phyloP scores from a whole-genome alignment of 2,888 invertebrate genomes.

The Carabus problematicus region DNA sequence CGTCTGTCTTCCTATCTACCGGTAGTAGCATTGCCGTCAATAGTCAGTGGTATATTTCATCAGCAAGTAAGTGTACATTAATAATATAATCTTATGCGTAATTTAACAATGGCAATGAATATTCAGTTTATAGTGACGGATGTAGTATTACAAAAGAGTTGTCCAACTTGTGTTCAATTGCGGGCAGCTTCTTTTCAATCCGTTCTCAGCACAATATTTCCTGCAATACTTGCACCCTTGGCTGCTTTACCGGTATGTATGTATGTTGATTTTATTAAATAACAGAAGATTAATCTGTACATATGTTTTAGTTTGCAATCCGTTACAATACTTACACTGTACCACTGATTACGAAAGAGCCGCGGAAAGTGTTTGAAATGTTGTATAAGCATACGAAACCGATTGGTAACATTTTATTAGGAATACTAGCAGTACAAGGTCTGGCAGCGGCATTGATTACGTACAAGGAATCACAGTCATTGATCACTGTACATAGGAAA shows the following conservation, averaged over 20 bases:
- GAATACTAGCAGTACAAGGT: conserved; percentile 63
- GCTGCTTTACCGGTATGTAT: conserved; percentile 67
- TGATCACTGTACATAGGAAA: conserved; percentile 61
- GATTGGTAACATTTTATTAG: conserved; percentile 61
- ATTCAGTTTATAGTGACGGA: conserved; percentile 65
- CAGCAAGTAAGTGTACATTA: conserved; percentile 39
- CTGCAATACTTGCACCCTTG: conserved; percentile 67
- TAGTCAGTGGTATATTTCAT: conserved; percentile 63
- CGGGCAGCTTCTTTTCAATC: conserved; percentile 66
- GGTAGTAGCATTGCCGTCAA: conserved; percentile 66
- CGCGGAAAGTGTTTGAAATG: conserved; percentile 63
- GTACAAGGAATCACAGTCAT: conserved; percentile 62
- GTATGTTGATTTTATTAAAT: conserved; percentile 15
- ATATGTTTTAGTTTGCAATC: conserved; percentile 65
- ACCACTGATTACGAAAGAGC: conserved; percentile 68
- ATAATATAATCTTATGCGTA: conserved; percentile 2
- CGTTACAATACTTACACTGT: conserved; percentile 68
- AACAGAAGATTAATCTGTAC: not conserved
- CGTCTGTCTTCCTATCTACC: conserved; percentile 68
- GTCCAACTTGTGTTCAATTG: conserved; percentile 72
- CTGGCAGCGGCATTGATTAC: conserved; percentile 66
- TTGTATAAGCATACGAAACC: conserved; percentile 64
- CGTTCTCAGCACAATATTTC: conserved; percentile 64
- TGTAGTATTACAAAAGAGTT: conserved; percentile 66
- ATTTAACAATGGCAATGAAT: conserved; percentile 26